phyloP scores from a whole-genome alignment of 2,113 vertebrate species.

The Sander vitreus region DNA sequence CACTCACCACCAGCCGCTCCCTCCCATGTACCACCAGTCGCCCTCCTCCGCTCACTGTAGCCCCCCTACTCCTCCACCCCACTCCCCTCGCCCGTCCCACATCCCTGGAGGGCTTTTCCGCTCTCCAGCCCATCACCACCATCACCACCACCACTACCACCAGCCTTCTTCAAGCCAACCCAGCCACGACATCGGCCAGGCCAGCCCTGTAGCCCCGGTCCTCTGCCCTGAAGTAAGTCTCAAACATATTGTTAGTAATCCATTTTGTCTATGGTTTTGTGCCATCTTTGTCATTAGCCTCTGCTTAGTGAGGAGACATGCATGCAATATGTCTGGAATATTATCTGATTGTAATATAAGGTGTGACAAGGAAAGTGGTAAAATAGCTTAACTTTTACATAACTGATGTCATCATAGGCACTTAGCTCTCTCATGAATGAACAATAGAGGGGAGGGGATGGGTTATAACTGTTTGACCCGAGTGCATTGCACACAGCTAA shows the following conservation, averaged over 20 bases:
- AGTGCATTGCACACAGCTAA: constrained; percentile 26
- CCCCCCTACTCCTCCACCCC: constrained; percentile 76
- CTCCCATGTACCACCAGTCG: constrained; percentile 77
- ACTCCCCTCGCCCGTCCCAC: constrained; percentile 82
- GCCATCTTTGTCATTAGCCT: neutral
- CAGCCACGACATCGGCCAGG: constrained; percentile 67
- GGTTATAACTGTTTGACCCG: constrained; percentile 34
- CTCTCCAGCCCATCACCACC: constrained; percentile 82
- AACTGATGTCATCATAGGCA: constrained; percentile 11
- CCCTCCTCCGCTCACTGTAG: constrained; percentile 83
- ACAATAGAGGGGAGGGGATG: neutral
- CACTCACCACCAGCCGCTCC: constrained; percentile 72
- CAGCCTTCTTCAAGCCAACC: constrained; percentile 78
- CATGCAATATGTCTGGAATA: neutral
- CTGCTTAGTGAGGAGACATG: neutral
- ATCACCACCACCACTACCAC: constrained; percentile 79
- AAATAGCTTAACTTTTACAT: neutral
- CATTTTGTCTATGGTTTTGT: too few relatives aligned
- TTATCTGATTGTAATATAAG: neutral
- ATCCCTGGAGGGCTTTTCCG: constrained; percentile 89
- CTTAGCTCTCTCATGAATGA: constrained; percentile 34
- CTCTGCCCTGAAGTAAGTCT: constrained; percentile 91
- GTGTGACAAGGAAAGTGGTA: neutral
- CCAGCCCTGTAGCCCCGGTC: constrained; percentile 84
- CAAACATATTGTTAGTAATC: neutral